phyloP scores from a whole-genome alignment of 2,888 invertebrate species.

The Limnephilus rhombicus region DNA sequence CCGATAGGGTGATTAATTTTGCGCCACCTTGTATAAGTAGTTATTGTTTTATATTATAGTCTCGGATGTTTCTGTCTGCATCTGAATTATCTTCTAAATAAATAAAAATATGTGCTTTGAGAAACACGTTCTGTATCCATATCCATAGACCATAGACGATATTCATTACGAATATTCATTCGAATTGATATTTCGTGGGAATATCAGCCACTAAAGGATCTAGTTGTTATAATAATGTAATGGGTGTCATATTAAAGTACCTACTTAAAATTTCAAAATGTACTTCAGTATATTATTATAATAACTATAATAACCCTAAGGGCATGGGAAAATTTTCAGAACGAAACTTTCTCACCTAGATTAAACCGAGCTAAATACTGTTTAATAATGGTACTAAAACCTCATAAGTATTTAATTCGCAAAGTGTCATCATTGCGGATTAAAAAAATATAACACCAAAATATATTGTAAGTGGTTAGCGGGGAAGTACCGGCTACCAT shows the following conservation, averaged over 20 bases:
- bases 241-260: neutral
- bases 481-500: neutral
- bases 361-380: neutral
- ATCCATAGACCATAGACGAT: neutral
- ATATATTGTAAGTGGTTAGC: neutral
- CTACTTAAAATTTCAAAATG: neutral
- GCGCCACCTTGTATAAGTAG: too few species aligned
- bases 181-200: neutral
- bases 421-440: constrained; percentile 28
- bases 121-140: neutral
- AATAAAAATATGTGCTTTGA: too few species aligned
- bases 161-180: neutral
- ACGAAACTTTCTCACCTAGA: constrained; percentile 3
- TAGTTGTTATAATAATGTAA: neutral
- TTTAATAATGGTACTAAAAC: neutral
- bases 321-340: neutral
- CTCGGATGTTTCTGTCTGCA: too few species aligned
- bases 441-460: neutral
- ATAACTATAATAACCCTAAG: neutral
- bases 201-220: neutral
- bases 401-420: neutral
- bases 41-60: too few species aligned
- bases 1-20: too few species aligned
- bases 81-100: too few species aligned
- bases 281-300: neutral